Evolutionary conservation across 2,797 vertebrate genomes (phyloP).

Genomic region (Melanotaenia parkinsoni): DNA sequence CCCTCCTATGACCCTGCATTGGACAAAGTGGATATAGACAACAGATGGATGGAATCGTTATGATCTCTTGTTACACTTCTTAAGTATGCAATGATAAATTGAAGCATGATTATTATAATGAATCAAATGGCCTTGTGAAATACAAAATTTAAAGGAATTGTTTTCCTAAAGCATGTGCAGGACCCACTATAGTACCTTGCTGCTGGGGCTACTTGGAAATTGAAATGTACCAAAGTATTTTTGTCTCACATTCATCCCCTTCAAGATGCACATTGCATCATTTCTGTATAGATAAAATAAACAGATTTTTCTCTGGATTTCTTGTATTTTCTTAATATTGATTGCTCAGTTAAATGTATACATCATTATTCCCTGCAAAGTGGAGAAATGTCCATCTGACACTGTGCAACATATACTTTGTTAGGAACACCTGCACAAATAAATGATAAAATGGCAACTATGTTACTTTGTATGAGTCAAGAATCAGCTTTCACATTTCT

Average conservation of each 20-base stretch:
- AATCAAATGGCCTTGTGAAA: conserved; percentile 31
- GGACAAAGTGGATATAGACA: too few species aligned
- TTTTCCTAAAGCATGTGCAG: conserved; percentile 39
- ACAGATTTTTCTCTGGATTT: conserved; percentile 68
- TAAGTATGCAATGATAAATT: conserved; percentile 66
- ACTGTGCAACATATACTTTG: not conserved
- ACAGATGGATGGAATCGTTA: conserved; percentile 23
- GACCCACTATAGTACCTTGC: conserved; percentile 35
- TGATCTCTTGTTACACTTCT: conserved; percentile 57
- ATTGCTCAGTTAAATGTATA: conserved; percentile 55
- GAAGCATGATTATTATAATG: conserved; percentile 38
- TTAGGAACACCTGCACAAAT: not conserved
- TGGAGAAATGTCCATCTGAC: not conserved
- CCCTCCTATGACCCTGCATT: too few species aligned
- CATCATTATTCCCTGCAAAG: not conserved
- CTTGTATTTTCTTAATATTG: conserved; percentile 69
- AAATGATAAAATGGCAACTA: not conserved
- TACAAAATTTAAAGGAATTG: conserved; percentile 17
- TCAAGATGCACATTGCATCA: conserved; percentile 80
- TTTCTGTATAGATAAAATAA: conserved; percentile 81
- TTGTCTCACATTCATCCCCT: conserved; percentile 75
- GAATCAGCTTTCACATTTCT: not conserved
- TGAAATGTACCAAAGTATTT: conserved; percentile 83
- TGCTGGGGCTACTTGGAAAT: conserved; percentile 64
- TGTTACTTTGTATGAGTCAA: not conserved